Conservation (phyloP, 1,140 invertebrate species). For the Panulirus ornatus region DNA sequence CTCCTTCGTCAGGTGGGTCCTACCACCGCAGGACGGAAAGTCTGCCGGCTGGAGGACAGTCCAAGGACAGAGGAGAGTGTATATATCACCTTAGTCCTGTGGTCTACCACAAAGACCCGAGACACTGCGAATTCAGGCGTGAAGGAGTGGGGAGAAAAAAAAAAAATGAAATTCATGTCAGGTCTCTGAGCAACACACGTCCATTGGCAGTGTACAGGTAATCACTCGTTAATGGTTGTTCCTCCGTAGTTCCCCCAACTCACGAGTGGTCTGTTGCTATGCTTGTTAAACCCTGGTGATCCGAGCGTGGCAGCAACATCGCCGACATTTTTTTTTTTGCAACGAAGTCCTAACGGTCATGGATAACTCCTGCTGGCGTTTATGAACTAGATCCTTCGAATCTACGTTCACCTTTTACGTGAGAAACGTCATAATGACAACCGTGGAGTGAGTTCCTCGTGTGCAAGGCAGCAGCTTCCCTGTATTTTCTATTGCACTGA, state of each 20-base stretch:
- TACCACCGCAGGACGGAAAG: not conserved
- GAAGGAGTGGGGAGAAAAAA: not conserved
- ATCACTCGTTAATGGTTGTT: not conserved
- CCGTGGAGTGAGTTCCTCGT: no score
- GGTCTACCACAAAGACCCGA: not conserved
- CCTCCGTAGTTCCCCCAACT: no score
- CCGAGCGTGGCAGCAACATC: slow-evolving; percentile 25
- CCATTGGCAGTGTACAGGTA: slow-evolving; percentile 44
- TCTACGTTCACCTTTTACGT: no score
- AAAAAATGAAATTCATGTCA: no score
- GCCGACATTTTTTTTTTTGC: no score
- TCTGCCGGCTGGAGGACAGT: no score
- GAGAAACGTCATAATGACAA: no score
- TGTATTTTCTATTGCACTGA: not conserved
- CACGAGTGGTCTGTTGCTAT: slow-evolving; percentile 10
- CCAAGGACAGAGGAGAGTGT: not conserved
- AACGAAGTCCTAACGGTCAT: no score
- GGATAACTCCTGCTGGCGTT: not conserved
- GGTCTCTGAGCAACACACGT: slow-evolving; percentile 14
- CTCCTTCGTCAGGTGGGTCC: no score
- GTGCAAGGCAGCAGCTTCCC: not conserved
- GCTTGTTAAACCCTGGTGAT: not conserved
- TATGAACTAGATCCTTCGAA: not conserved
- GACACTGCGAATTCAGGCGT: not conserved
- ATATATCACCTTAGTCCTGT: not conserved